Base-by-base conservation (phyloP, 35 echinoderm and acorn worm genomes). In the Ophiothrix spiculata region DNA sequence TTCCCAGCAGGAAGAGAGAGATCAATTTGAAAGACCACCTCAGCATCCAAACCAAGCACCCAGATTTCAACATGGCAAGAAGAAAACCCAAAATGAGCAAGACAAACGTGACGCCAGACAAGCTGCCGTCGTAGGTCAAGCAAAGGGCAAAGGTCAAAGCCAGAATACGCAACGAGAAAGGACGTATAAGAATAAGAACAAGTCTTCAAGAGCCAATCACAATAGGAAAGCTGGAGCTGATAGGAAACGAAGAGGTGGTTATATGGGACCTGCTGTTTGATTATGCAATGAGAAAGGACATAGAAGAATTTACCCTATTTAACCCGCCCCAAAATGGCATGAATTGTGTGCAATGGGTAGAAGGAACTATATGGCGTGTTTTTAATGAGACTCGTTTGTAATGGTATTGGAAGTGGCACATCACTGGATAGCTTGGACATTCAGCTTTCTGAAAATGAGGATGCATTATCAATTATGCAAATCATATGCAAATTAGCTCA, bases 191-290 rank as follows among this genome's bases (percentile, higher is more conserved):
- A 87, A 92, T 31, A 90, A 77, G 37, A 80, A 97, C 74, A 97
- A 97, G 40, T 49, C 76, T 28, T 38, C 39, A 4, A 85, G 94
- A 83, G 90, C 90, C 0, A 97, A 97, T 39, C 94, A 97, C 60
- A 97, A 97, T 75, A 92, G 94, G 38, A 92, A 87, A 75, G 78
- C 84, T 15, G 76, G 86, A 80, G 90, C 94, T 10, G 87, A 88
- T 54, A 97, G 87, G 87, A 97, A 97, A 31, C 41, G 77, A 37
- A 80, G 82, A 36, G 89, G 88, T 75, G 94, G 86, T 35, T n/a
- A n/a, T n/a, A 97, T 97, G 94, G 77, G 83, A 37, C 80, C 87
- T n/a, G n/a, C n/a, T n/a, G n/a, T n/a, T n/a, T n/a, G n/a, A n/a
- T n/a, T n/a, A n/a, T n/a, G n/a, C n/a, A n/a, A n/a, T n/a, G n/a